Percentiles rank a stretch among this genome's conserved stretches.
Conservation (phyloP, 1,140 invertebrate species). For the Drosophila paulistorum region DNA sequence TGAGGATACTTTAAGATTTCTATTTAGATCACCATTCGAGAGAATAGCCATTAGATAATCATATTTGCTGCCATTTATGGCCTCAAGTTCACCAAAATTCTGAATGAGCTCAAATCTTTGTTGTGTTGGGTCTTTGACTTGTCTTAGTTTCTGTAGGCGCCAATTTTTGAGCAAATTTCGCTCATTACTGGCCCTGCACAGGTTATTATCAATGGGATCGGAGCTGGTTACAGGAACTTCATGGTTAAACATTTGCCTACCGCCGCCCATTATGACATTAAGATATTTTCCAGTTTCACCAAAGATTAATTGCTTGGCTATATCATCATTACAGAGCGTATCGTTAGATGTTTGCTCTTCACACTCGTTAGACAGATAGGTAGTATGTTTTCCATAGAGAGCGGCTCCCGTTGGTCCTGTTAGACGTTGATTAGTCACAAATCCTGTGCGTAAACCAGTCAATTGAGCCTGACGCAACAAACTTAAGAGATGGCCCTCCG, state of each 20-base stretch:
- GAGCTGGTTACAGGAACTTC: conserved; percentile 27
- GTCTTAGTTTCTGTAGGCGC: conserved; percentile 37
- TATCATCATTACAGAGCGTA: conserved; percentile 56
- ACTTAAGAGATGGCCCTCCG: conserved; percentile 35
- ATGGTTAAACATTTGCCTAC: conserved; percentile 59
- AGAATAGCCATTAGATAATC: conserved; percentile 67
- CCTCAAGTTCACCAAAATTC: conserved; percentile 39
- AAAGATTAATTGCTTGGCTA: conserved; percentile 57
- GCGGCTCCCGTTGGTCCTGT: conserved; percentile 56
- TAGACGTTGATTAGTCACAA: conserved; percentile 64
- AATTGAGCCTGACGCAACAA: conserved; percentile 62
- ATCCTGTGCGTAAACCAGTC: conserved; percentile 59
- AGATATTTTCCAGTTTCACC: conserved; percentile 38
- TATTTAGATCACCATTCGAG: conserved; percentile 56
- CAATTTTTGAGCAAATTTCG: conserved; percentile 70
- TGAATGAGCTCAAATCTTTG: conserved; percentile 55
- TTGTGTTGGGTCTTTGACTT: conserved; percentile 13
- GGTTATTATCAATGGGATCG: conserved; percentile 49
- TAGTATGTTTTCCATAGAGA: conserved; percentile 38
- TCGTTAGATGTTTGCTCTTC: conserved; percentile 30
- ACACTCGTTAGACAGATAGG: conserved; percentile 51
- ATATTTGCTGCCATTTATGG: conserved; percentile 53
- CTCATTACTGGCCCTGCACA: conserved; percentile 54
- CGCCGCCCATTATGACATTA: conserved; percentile 69
- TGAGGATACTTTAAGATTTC: conserved; percentile 30